A percentile compares a stretch with the other conserved stretches of the same genome.
Evolutionary conservation across 2,888 invertebrate species (phyloP).

Genomic region (Ichneumoninae sp.): DNA sequence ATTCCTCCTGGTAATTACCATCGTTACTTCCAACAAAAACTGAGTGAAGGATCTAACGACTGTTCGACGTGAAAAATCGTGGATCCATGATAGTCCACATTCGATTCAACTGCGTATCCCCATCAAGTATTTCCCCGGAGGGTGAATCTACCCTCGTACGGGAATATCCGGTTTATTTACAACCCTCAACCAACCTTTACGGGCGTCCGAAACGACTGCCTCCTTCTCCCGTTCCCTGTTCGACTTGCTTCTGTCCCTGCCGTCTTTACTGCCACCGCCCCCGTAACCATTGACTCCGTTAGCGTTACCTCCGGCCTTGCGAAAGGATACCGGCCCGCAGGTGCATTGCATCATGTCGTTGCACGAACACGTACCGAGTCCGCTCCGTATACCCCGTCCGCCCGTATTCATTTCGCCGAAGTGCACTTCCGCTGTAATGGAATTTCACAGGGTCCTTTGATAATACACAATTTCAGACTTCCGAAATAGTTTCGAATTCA

Average conservation of each 20-base stretch:
- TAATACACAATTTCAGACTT: neutral
- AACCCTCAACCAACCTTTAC: slow-evolving; percentile 76
- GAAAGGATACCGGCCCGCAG: slow-evolving; percentile 80
- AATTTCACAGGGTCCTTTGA: slow-evolving; percentile 19
- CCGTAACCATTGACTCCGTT: slow-evolving; percentile 50
- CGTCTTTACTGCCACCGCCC: slow-evolving; percentile 60
- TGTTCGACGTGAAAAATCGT: slow-evolving; percentile 24
- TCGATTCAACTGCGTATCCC: slow-evolving; percentile 11
- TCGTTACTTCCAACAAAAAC: neutral
- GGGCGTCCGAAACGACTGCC: slow-evolving; percentile 72
- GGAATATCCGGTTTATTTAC: slow-evolving; percentile 39
- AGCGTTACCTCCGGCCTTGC: slow-evolving; percentile 61
- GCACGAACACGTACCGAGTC: slow-evolving; percentile 85
- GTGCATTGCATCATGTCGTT: slow-evolving; percentile 83
- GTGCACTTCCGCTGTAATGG: slow-evolving; percentile 79
- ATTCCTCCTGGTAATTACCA: slow-evolving; percentile 4
- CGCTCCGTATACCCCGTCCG: slow-evolving; percentile 85
- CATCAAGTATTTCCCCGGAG: neutral
- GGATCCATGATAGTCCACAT: neutral
- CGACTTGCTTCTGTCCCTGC: slow-evolving; percentile 67
- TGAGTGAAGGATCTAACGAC: neutral
- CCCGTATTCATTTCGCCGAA: slow-evolving; percentile 83
- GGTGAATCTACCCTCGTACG: slow-evolving; percentile 24
- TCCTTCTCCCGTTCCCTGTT: slow-evolving; percentile 74
- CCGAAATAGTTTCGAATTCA: neutral